A percentile compares a stretch with the other conserved stretches of the same genome.
Evolutionary conservation across 2,113 vertebrate genomes (phyloP).

Genomic region (Maccullochella peelii): DNA sequence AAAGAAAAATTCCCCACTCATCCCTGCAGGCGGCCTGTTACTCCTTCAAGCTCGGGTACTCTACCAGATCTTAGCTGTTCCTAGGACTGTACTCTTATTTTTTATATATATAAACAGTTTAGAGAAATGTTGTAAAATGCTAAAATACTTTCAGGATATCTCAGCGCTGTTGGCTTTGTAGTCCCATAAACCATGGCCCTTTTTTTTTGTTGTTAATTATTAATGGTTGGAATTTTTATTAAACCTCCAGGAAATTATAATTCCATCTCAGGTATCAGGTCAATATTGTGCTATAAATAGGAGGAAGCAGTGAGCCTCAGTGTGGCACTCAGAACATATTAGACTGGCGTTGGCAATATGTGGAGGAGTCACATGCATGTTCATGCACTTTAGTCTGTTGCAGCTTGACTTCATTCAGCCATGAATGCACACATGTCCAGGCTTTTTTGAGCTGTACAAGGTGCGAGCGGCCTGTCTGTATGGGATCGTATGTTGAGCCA

Average conservation of each 20-base stretch:
- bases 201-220: constrained; percentile 38
- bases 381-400: neutral
- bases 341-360: constrained; percentile 8
- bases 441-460: neutral
- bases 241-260: constrained; percentile 54
- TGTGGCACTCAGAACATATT: constrained; percentile 2
- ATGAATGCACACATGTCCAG: neutral
- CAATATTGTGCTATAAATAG: constrained; percentile 66
- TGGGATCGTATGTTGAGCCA: neutral
- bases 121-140: neutral
- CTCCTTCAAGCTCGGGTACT: too few relatives aligned
- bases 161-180: too few relatives aligned
- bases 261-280: constrained; percentile 59
- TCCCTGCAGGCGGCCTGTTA: too few relatives aligned
- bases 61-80: too few relatives aligned
- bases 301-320: neutral
- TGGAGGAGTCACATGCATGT: neutral
- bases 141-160: neutral
- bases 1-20: too few relatives aligned
- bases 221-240: constrained; percentile 40
- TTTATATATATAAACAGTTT: too few relatives aligned
- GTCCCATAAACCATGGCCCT: neutral
- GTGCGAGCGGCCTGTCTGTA: neutral
- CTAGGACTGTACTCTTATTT: too few relatives aligned
- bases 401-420: neutral